Conservation (phyloP, 1,140 invertebrate genomes). For the Ctenoplectra terminalis region DNA sequence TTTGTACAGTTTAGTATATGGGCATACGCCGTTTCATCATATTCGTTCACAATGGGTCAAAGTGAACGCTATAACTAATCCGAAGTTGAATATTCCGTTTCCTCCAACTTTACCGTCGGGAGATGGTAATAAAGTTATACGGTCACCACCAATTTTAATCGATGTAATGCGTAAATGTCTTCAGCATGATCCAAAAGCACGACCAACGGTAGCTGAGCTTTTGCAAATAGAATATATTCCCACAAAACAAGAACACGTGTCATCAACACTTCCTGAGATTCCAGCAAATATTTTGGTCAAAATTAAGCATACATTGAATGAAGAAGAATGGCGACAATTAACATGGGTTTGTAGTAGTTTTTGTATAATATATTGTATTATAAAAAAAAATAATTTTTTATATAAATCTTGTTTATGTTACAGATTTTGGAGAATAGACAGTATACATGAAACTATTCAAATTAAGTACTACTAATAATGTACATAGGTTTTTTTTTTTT, state of each 20-base stretch:
- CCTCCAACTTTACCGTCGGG: conserved; percentile 78
- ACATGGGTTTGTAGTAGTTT: conserved; percentile 65
- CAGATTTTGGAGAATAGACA: conserved; percentile 64
- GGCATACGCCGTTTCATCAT: conserved; percentile 95
- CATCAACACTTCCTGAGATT: conserved; percentile 50
- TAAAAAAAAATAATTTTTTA: conserved; percentile 28
- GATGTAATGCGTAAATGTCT: conserved; percentile 88
- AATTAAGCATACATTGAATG: conserved; percentile 72
- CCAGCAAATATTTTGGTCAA: conserved; percentile 72
- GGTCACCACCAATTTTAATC: conserved; percentile 82
- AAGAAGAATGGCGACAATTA: conserved; percentile 78
- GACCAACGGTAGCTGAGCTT: conserved; percentile 89
- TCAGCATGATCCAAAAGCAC: conserved; percentile 86
- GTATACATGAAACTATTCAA: conserved; percentile 36
- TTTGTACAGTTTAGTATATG: conserved; percentile 96
- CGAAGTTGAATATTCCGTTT: conserved; percentile 90
- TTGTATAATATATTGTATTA: conserved; percentile 7
- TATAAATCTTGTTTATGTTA: conserved; percentile 43
- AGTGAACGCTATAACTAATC: conserved; percentile 92
- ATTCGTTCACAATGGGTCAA: conserved; percentile 90
- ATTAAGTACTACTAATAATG: conserved; percentile 52
- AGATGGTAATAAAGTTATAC: conserved; percentile 11
- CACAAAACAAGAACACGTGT: conserved; percentile 38
- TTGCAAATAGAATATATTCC: conserved; percentile 86
- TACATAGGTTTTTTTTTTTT: conserved; percentile 59